Evolutionary conservation across 2,797 vertebrate species (phyloP), one percentile per base, ranked within the genome.

Genomic region (Betta splendens): DNA sequence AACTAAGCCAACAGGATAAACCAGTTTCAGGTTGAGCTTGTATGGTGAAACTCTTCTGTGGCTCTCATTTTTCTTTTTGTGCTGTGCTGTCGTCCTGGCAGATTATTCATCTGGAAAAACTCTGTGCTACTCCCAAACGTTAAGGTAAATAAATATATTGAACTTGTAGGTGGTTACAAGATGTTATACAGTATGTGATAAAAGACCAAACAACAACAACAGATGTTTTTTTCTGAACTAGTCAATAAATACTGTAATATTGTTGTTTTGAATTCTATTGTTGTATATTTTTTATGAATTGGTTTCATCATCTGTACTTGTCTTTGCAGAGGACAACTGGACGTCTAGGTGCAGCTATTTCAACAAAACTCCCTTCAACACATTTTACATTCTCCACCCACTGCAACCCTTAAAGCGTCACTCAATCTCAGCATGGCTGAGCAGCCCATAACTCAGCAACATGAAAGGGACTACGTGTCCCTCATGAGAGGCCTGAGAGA

Each of bases 401-500:
- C 15, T 23, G 43, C 13, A 20, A 15, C 9, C 46, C 48, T 38
- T 16, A 63, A 39, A 52, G 6, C 40, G 36, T 11, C 18, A 3
- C 15, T 25, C 25, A 5, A 17, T 18, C 0, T 35, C 54, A 72
- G 5, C 57, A 92, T 90, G 69, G 40, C 81, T 17, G 56, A 5
- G 31, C 38, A 74, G 3, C 13, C 38, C 0, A 5, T 5, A 3
- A 33, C 38, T n/a, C 55, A 33, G 48, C 43, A 44, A 16, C 56
- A 80, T 0, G 62, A 76, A 17, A 23, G 3, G 9, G 84, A 75
- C 5, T 93, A 92, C 5, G 4, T 63, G 16, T 64, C 72, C 5
- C 72, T 95, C 22, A 89, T 92, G 84, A 52, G 42, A 21, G 92
- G 89, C 13, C 20, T 94, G 29, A 64, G 9, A n/a, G 79, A 85